Evolutionary conservation across 2,888 invertebrate species (phyloP).

Genomic region (Phorcus lineatus): DNA sequence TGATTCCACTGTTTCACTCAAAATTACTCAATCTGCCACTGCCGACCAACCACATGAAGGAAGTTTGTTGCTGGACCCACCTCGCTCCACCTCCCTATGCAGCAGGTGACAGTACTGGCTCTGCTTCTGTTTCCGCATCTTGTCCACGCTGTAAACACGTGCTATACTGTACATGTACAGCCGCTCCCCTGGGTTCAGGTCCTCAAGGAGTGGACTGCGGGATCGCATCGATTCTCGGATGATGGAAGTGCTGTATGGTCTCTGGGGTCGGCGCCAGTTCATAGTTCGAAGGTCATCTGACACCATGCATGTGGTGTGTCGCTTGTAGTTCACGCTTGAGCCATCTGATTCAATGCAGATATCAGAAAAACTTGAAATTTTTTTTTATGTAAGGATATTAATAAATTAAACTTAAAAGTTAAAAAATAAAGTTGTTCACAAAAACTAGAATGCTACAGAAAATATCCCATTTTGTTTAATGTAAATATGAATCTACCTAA

Average conservation of each 20-base stretch:
- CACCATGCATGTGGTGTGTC: constrained; percentile 53
- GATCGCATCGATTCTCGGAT: constrained; percentile 31
- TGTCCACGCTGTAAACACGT: constrained; percentile 58
- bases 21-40: too few species aligned
- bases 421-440: too few species aligned
- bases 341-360: constrained; percentile 39
- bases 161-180: constrained; percentile 62
- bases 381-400: not conserved
- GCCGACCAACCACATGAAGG: too few species aligned
- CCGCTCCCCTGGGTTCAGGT: constrained; percentile 49
- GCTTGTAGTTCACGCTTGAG: constrained; percentile 54
- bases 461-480: too few species aligned
- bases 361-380: not conserved
- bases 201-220: not conserved
- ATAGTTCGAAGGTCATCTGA: constrained; percentile 39
- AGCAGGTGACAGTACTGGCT: constrained; percentile 60
- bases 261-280: constrained; percentile 30
- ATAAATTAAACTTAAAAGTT: too few species aligned
- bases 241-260: not conserved
- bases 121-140: constrained; percentile 59
- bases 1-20: too few species aligned
- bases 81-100: constrained; percentile 54
- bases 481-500: too few species aligned
- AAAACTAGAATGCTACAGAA: too few species aligned
- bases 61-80: constrained; percentile 43